phyloP scores from a whole-genome alignment of 2,113 vertebrate genomes.

The Gracilinanus agilis region DNA sequence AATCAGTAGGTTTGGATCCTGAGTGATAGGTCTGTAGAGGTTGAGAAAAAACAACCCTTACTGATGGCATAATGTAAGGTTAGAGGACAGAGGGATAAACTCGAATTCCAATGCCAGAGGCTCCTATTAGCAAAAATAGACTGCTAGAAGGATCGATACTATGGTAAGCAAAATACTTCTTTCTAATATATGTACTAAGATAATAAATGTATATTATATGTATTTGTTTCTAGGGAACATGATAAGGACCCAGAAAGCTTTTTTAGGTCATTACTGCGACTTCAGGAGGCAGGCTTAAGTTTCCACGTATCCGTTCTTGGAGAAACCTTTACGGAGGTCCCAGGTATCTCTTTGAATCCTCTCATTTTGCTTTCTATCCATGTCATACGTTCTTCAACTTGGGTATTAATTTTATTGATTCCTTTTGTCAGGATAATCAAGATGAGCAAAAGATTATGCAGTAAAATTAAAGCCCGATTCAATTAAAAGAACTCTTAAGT shows the following conservation, averaged over 20 bases:
- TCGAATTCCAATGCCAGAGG: slow-evolving; percentile 10
- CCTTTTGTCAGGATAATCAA: slow-evolving; percentile 65
- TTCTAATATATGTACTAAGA: slow-evolving; percentile 11
- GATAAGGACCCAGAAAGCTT: slow-evolving; percentile 98
- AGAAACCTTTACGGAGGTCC: slow-evolving; percentile 92
- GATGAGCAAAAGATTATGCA: slow-evolving; percentile 65
- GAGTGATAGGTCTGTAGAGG: neutral
- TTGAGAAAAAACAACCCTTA: neutral
- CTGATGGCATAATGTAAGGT: neutral
- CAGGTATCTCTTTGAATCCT: slow-evolving; percentile 87
- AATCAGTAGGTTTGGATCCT: slow-evolving; percentile 47
- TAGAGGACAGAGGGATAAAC: slow-evolving; percentile 31
- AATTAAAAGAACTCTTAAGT: slow-evolving; percentile 77
- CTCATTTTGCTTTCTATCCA: slow-evolving; percentile 65
- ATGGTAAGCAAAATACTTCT: slow-evolving; percentile 21
- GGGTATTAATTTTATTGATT: slow-evolving; percentile 64
- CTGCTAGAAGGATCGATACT: slow-evolving; percentile 13
- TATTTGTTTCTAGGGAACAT: slow-evolving; percentile 95
- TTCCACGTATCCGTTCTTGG: slow-evolving; percentile 94
- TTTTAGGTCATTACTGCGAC: slow-evolving; percentile 93
- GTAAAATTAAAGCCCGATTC: slow-evolving; percentile 75
- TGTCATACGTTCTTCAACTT: slow-evolving; percentile 41
- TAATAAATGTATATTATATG: slow-evolving; percentile 87
- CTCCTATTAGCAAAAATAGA: slow-evolving; percentile 37
- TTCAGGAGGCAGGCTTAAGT: slow-evolving; percentile 87